A percentile compares a stretch with the other conserved stretches of the same genome.
Conservation (phyloP, 2,797 vertebrate genomes). For the Siniperca obscura region DNA sequence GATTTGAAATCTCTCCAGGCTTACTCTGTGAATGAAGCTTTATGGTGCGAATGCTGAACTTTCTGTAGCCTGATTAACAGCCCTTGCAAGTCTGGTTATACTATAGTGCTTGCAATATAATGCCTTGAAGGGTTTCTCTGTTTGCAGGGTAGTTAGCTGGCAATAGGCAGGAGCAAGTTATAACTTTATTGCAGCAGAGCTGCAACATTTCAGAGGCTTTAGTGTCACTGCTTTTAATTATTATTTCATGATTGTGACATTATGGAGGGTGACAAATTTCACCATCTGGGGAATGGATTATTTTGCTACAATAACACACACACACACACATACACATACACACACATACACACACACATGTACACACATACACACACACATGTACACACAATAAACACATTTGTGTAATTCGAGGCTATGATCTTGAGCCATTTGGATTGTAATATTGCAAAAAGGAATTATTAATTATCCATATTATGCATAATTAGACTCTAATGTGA, state of each 20-base stretch:
- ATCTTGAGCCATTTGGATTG: slow-evolving; percentile 24
- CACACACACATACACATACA: neutral
- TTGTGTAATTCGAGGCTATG: neutral
- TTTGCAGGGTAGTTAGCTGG: slow-evolving; percentile 33
- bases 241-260: slow-evolving; percentile 55
- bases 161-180: slow-evolving; percentile 34
- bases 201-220: slow-evolving; percentile 43
- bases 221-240: slow-evolving; percentile 53
- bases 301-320: slow-evolving; percentile 29
- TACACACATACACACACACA: neutral
- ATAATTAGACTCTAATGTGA: slow-evolving; percentile 37
- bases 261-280: slow-evolving; percentile 38
- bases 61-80: slow-evolving; percentile 40
- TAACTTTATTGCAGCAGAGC: slow-evolving; percentile 51
- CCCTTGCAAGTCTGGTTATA: slow-evolving; percentile 26
- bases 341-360: neutral
- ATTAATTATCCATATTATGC: slow-evolving; percentile 43
- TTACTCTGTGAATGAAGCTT: slow-evolving; percentile 53
- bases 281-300: slow-evolving; percentile 56
- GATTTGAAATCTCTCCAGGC: slow-evolving; percentile 37
- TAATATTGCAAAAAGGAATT: slow-evolving; percentile 28
- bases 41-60: slow-evolving; percentile 62
- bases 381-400: neutral
- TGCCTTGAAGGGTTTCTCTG: slow-evolving; percentile 43
- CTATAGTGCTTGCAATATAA: slow-evolving; percentile 33